Percentiles rank a stretch among this genome's conserved stretches.
Conservation (phyloP, 2,888 invertebrate species). For the Amphimallon solstitiale region DNA sequence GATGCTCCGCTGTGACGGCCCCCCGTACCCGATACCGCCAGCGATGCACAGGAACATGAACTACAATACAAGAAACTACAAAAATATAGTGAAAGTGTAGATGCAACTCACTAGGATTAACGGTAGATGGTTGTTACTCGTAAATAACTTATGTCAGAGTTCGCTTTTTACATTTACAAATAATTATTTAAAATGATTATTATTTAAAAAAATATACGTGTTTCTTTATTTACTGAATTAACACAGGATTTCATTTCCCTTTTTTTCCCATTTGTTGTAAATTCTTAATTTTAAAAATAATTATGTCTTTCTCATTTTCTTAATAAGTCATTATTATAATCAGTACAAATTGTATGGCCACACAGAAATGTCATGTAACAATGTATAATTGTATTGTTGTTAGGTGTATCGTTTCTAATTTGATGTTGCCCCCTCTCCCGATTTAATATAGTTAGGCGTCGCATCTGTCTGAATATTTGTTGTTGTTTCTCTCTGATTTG, state of each 20-base stretch:
- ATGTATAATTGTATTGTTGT: conserved; percentile 33
- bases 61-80: conserved; percentile 58
- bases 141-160: conserved; percentile 42
- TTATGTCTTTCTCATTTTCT: conserved; percentile 11
- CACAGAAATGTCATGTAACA: conserved; percentile 21
- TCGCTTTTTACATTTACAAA: conserved; percentile 43
- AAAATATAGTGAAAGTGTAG: conserved; percentile 61
- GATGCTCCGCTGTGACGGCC: conserved; percentile 58
- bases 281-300: conserved; percentile 3
- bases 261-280: conserved; percentile 9
- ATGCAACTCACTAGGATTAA: conserved; percentile 51
- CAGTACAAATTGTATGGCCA: conserved; percentile 33
- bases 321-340: conserved; percentile 19
- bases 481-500: conserved; percentile 12
- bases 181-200: conserved; percentile 48
- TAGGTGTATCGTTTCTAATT: conserved; percentile 22
- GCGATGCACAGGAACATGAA: conserved; percentile 59
- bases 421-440: conserved; percentile 14
- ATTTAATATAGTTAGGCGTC: conserved; percentile 18
- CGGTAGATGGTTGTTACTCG: conserved; percentile 54
- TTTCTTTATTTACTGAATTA: conserved; percentile 48
- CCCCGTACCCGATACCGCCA: conserved; percentile 57
- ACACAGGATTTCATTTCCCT: conserved; percentile 46
- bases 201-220: conserved; percentile 49
- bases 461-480: conserved; percentile 14